Conservation (phyloP, 2,797 vertebrate genomes). For the Rhincodon typus region DNA sequence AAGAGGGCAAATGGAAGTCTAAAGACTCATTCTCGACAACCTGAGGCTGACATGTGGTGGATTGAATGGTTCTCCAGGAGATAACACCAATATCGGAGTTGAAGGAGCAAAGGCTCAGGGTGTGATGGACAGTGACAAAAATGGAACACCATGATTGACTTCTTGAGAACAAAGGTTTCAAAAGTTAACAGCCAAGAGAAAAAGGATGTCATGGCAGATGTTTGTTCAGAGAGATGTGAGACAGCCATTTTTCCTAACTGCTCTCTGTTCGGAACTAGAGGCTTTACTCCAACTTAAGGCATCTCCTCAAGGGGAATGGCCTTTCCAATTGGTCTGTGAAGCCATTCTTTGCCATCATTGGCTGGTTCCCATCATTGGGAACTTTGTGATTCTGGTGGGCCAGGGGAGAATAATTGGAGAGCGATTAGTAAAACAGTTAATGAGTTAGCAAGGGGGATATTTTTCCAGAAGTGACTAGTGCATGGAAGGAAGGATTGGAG, state of each 20-base stretch:
- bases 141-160: background rate
- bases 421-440: background rate
- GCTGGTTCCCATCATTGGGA: background rate
- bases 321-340: background rate
- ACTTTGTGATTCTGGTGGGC: background rate
- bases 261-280: background rate
- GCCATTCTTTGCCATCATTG: background rate
- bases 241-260: background rate
- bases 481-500: background rate
- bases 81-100: background rate
- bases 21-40: no score
- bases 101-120: background rate
- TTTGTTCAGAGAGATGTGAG: background rate
- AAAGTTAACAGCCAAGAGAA: no score
- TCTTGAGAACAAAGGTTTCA: no score
- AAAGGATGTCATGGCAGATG: background rate
- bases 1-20: background rate
- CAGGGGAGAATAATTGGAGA: background rate
- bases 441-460: background rate
- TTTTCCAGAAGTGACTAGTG: background rate
- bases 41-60: background rate
- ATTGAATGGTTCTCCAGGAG: background rate
- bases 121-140: background rate
- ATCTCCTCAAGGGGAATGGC: no score
- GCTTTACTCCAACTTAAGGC: no score